Percentiles rank a stretch among this genome's conserved stretches.
Evolutionary conservation across 2,797 vertebrate genomes (phyloP).

Genomic region (Alcedo quadribrachys): DNA sequence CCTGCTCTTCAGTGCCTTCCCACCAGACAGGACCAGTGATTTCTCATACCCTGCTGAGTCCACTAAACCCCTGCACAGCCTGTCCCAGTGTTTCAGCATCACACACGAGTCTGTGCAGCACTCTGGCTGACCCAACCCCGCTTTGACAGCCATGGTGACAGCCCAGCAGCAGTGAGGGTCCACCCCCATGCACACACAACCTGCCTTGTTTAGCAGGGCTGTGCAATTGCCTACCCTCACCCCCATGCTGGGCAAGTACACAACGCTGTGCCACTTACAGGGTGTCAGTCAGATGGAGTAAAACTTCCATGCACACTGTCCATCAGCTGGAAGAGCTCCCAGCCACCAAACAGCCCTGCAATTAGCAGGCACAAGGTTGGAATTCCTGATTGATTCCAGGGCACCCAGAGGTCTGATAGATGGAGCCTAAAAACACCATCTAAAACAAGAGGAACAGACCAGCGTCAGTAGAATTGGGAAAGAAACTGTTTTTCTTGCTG

Average conservation of each 20-base stretch:
- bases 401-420: not conserved
- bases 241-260: rapidly evolving
- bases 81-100: not conserved
- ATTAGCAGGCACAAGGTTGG: slow-evolving; percentile 11
- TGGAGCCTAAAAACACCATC: not conserved
- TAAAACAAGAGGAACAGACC: not conserved
- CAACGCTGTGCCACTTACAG: rapidly evolving
- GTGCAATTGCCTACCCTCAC: rapidly evolving
- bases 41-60: not conserved
- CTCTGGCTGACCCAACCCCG: not conserved
- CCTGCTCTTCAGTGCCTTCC: not conserved
- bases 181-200: not conserved
- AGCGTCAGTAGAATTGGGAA: not conserved
- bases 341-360: not conserved
- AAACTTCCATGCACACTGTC: not conserved
- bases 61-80: not conserved
- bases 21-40: not conserved
- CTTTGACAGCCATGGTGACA: rapidly evolving
- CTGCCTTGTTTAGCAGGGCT: rapidly evolving
- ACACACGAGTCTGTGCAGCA: not conserved
- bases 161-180: not conserved
- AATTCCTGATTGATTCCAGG: slow-evolving; percentile 36
- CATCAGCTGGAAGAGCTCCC: slow-evolving; percentile 31
- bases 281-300: not conserved
- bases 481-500: slow-evolving; percentile 14